Evolutionary conservation across 2,113 vertebrate species (phyloP).

Genomic region (Mohoua ochrocephala): DNA sequence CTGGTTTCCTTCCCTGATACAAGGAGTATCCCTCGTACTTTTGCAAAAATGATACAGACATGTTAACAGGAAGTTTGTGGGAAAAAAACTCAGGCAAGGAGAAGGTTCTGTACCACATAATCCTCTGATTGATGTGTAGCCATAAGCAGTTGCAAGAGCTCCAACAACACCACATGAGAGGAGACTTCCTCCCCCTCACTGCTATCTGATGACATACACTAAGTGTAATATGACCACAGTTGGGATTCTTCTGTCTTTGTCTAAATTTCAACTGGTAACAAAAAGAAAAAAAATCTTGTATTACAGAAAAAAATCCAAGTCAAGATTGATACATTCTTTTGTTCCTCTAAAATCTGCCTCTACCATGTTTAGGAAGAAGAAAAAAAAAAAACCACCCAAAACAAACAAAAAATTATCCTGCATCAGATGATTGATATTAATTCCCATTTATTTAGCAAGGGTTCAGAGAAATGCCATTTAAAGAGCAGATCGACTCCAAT

Average conservation of each 20-base stretch:
- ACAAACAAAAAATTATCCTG: background rate
- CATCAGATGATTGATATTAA: background rate
- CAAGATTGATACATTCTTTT: background rate
- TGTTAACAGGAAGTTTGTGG: background rate
- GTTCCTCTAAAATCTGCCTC: background rate
- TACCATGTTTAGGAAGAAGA: background rate
- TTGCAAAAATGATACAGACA: background rate
- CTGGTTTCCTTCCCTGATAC: background rate
- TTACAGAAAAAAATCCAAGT: background rate
- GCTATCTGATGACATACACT: background rate
- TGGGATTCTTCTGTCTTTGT: background rate
- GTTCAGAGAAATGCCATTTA: slow-evolving; percentile 25
- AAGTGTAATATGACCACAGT: background rate
- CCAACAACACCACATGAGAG: background rate
- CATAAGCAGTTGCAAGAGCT: background rate
- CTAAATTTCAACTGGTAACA: background rate
- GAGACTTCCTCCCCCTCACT: background rate
- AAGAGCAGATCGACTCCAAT: background rate
- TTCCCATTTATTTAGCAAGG: background rate
- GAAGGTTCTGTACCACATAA: background rate
- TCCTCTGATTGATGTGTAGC: background rate
- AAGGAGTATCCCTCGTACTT: background rate
- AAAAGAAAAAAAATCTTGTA: background rate
- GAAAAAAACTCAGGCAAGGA: background rate
- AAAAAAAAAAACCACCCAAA: background rate